Base-by-base conservation (phyloP, 64 coral and sea anemone species). In the Anthopleura sola region DNA sequence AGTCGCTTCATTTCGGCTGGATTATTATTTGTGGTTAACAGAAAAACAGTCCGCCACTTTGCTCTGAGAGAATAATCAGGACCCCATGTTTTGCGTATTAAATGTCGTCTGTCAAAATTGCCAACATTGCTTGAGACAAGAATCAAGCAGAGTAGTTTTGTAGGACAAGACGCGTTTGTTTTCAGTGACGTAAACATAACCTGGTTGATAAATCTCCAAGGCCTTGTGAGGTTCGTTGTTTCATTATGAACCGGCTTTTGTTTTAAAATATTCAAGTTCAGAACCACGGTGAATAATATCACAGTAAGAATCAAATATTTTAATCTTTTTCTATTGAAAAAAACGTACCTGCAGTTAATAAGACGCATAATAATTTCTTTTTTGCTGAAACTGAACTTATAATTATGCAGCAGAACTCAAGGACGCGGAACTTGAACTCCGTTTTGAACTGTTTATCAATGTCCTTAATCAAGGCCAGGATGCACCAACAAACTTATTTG, bases 71-170 rank as follows among this genome's bases (percentile, higher is more conserved):
- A 82, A 38, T 76, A 74, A 37, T 94, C 84, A 18, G 88, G 75
- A 19, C 92, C 92, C 92, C 92, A 94, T 2, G 92, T 94, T 81
- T 85, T 77, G 21, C 92, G 92, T 29, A 94, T 94, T 82, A 86
- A n/a, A 28, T 86, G 81, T 26, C 92, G 74, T 17, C 88, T 49
- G 38, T 89, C 88, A 53, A 87, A 37, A 75, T 94, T 80, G n/a
- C 84, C 88, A 38, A 94, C 84, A 50, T 82, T 79, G 54, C 88
- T 94, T 9, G 92, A 90, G 17, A 94, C 92, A 23, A 94, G 48
- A 66, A 94, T 90, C 21, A 94, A 84, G 23, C 90, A 75, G 20
- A 55, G 68, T 15, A 94, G 18, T 49, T 54, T 77, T 28, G 18
- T 83, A 17, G 87, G 88, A 49, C 92, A 94, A 7, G 82, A 12